These are phyloP conservation scores for Sciurus vulgaris DNA, from an alignment of 2,797 vertebrate genomes.

Conservation along the genomic window DNA sequence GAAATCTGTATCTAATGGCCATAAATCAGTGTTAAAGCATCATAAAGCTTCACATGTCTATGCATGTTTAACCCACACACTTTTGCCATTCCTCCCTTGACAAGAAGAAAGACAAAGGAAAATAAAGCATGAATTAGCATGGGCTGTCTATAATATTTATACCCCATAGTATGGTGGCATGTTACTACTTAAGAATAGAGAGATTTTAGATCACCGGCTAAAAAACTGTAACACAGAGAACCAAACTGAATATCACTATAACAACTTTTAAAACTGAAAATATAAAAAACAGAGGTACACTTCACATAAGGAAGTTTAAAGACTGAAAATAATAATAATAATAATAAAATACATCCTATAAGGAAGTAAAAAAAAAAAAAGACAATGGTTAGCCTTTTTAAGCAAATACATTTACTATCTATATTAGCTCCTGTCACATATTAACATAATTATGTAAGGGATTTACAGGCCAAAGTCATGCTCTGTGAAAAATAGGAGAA, in stretches of 20 bases:
- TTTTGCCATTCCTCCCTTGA: not conserved
- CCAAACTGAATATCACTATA: slow-evolving; percentile 16
- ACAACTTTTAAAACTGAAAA: slow-evolving; percentile 28
- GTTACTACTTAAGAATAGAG: slow-evolving; percentile 37
- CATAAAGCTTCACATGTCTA: not conserved
- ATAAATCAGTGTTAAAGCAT: not conserved
- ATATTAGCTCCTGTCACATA: slow-evolving; percentile 13
- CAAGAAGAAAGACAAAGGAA: not conserved
- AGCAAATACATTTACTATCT: slow-evolving; percentile 31
- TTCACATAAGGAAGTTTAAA: not conserved
- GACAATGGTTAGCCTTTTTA: slow-evolving; percentile 23
- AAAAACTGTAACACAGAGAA: slow-evolving; percentile 30
- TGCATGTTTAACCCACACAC: not conserved
- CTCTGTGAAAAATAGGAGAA: not conserved
- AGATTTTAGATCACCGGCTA: slow-evolving; percentile 55
- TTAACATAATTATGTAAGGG: slow-evolving; percentile 22
- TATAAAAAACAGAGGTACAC: slow-evolving; percentile 21
- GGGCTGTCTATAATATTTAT: not conserved
- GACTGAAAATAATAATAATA: not conserved
- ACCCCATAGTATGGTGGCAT: not conserved
- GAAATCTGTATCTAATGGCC: not conserved
- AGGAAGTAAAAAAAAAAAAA: slow-evolving; percentile 30
- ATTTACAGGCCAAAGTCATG: slow-evolving; percentile 19
- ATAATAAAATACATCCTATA: slow-evolving; percentile 29
- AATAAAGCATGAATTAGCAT: not conserved